Conservation (phyloP, 2,797 vertebrate species). For the Channallabes apus region DNA sequence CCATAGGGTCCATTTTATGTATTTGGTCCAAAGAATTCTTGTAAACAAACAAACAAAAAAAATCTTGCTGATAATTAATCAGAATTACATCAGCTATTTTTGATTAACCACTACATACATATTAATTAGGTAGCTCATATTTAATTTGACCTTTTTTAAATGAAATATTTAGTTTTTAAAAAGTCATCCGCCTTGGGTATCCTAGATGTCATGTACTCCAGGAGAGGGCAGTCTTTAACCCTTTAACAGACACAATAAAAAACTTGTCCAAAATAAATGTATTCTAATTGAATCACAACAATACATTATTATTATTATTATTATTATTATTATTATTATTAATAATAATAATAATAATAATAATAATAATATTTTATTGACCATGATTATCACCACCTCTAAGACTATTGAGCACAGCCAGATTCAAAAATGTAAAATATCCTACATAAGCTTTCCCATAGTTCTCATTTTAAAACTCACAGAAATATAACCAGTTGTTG, state of each 20-base stretch:
- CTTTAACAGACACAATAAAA: not conserved
- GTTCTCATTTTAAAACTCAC: too few species aligned
- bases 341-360: too few species aligned
- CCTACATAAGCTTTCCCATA: not conserved
- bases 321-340: too few species aligned
- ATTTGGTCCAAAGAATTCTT: too few species aligned
- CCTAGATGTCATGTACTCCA: not conserved
- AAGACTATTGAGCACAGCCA: not conserved
- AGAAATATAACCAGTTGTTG: too few species aligned
- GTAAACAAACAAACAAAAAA: too few species aligned
- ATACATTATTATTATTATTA: too few species aligned
- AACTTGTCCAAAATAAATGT: not conserved
- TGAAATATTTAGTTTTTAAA: not conserved
- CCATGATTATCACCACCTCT: too few species aligned
- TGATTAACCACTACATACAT: not conserved
- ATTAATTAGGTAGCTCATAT: not conserved
- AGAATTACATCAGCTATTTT: not conserved
- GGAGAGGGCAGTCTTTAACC: constrained; percentile 3
- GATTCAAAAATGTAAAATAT: not conserved
- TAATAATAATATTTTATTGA: not conserved
- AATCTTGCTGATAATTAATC: too few species aligned
- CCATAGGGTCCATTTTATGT: too few species aligned
- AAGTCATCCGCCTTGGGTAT: not conserved
- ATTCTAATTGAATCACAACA: not conserved
- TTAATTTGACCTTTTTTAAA: too few species aligned